Evolutionary conservation across 2,113 vertebrate species (phyloP).

Genomic region (Cynopterus brachyotis): DNA sequence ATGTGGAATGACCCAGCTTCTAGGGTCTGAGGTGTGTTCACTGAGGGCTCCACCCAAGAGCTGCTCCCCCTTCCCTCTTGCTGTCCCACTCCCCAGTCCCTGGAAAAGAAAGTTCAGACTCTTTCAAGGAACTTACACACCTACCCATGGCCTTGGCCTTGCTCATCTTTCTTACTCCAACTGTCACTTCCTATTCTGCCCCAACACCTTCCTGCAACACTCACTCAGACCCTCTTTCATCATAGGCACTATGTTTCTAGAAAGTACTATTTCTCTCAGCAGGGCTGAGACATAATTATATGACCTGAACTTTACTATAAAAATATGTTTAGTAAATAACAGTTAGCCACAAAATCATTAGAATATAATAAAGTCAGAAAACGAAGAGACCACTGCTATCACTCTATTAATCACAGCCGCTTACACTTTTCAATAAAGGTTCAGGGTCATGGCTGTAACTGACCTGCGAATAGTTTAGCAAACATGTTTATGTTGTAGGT

Average conservation of each 20-base stretch:
- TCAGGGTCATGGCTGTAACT: background rate
- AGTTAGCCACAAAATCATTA: background rate
- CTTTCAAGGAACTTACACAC: too few species aligned
- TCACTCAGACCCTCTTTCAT: background rate
- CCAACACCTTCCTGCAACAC: background rate
- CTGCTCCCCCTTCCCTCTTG: background rate
- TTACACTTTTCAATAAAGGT: background rate
- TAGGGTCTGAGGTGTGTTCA: rapidly evolving
- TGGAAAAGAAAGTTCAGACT: background rate
- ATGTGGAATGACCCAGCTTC: background rate
- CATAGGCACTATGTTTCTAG: background rate
- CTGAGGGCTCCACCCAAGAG: rapidly evolving
- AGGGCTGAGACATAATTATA: background rate
- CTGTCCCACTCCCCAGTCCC: background rate
- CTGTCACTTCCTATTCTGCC: background rate
- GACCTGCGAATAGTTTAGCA: background rate
- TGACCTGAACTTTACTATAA: background rate
- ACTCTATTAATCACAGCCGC: background rate
- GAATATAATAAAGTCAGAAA: background rate
- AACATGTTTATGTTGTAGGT: background rate
- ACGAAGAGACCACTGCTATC: background rate
- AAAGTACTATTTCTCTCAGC: background rate
- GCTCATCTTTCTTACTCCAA: too few species aligned
- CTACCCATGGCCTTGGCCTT: too few species aligned
- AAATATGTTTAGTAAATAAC: background rate